Evolutionary conservation across 2,888 invertebrate genomes (phyloP).

Genomic region (Capitulum mitella): DNA sequence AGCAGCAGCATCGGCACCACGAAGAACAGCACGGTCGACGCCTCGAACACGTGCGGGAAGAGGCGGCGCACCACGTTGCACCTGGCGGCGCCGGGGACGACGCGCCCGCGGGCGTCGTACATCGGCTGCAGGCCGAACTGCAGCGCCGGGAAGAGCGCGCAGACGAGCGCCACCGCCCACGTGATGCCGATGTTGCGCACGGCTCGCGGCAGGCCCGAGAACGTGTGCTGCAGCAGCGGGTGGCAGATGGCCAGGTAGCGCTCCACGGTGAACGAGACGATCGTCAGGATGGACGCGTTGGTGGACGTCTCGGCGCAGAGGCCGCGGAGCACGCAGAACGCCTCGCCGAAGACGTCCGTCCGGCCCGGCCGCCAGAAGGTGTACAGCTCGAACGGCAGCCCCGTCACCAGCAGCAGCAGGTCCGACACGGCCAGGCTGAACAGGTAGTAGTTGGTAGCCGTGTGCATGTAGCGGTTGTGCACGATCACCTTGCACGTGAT

Average conservation of each 20-base stretch:
- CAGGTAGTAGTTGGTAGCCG: conserved; percentile 73
- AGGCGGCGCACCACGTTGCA: conserved; percentile 56
- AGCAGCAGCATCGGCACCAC: conserved; percentile 80
- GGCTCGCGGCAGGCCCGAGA: conserved; percentile 74
- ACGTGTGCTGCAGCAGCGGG: conserved; percentile 72
- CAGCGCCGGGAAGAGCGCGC: conserved; percentile 67
- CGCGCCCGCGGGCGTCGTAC: conserved; percentile 40
- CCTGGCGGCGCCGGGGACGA: conserved; percentile 43
- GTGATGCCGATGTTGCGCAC: conserved; percentile 68
- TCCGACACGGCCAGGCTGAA: conserved; percentile 75
- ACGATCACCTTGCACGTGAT: conserved; percentile 71
- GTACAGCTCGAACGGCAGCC: conserved; percentile 71
- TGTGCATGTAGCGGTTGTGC: conserved; percentile 70
- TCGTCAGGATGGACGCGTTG: conserved; percentile 65
- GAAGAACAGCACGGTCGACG: conserved; percentile 71
- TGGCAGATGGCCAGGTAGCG: conserved; percentile 79
- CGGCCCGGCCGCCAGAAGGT: conserved; percentile 27
- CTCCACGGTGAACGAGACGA: conserved; percentile 80
- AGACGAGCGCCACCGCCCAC: conserved; percentile 64
- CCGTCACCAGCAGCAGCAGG: conserved; percentile 64
- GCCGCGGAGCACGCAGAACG: conserved; percentile 66
- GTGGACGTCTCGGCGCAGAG: conserved; percentile 71
- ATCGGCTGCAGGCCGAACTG: conserved; percentile 61
- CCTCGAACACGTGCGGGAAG: conserved; percentile 62
- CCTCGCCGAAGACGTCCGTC: conserved; percentile 54